These are phyloP conservation scores for Noctua pronuba DNA, from an alignment of 2,888 invertebrate genomes.

Conservation along the genomic window DNA sequence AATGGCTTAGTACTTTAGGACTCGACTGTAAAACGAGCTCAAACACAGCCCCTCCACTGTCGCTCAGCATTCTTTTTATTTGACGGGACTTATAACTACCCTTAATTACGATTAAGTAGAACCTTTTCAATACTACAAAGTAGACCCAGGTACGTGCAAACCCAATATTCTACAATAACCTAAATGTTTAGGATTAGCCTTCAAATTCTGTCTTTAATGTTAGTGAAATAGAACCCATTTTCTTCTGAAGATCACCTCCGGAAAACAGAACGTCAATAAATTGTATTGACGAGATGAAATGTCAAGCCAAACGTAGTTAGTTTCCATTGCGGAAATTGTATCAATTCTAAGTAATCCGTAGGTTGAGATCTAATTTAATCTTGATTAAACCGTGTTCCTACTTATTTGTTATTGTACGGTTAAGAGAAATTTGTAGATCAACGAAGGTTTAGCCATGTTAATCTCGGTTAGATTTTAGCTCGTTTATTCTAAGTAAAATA, in stretches of 20 bases:
- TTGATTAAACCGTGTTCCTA: conserved; percentile 34
- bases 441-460: conserved; percentile 9
- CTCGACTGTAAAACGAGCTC: no score
- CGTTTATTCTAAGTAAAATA: neutral
- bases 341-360: conserved; percentile 33
- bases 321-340: conserved; percentile 63
- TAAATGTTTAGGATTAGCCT: neutral
- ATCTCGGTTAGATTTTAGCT: conserved; percentile 8
- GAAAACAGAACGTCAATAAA: conserved; percentile 42
- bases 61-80: no score
- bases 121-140: conserved; percentile 11
- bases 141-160: neutral
- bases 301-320: conserved; percentile 50
- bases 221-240: conserved; percentile 1
- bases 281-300: conserved; percentile 50
- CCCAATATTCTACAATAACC: conserved; percentile 6
- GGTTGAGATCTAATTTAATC: conserved; percentile 40
- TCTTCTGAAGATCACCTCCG: conserved; percentile 6
- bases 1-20: no score
- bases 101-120: conserved; percentile 5
- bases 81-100: no score
- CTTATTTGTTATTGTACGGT: conserved; percentile 17
- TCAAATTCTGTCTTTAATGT: conserved; percentile 1
- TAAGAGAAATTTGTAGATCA: conserved; percentile 15
- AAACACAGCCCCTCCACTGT: no score